Evolutionary conservation across 2,888 invertebrate genomes (phyloP).

Genomic region (Campoplex nolae): DNA sequence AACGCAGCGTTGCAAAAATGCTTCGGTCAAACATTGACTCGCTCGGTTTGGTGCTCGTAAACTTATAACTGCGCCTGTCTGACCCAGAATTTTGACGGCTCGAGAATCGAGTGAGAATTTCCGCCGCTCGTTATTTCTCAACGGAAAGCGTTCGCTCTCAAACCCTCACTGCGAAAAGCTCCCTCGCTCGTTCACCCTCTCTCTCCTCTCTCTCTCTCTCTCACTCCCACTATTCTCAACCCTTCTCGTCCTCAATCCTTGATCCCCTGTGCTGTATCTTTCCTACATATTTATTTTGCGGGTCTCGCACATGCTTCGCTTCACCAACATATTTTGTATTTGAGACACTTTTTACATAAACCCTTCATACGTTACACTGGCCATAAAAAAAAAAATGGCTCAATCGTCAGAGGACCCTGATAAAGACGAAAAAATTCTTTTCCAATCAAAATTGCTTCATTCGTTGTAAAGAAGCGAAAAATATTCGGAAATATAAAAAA

Average conservation of each 20-base stretch:
- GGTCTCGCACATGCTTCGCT: constrained; percentile 34
- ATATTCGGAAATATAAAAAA: background rate
- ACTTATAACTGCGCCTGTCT: constrained; percentile 66
- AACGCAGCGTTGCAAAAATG: constrained; percentile 45
- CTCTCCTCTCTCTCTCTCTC: background rate
- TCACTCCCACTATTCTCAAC: constrained; percentile 3
- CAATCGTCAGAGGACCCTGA: too few relatives aligned
- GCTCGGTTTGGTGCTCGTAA: constrained; percentile 11
- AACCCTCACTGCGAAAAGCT: background rate
- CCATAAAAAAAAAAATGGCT: background rate
- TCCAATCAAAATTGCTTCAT: background rate
- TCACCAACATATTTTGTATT: background rate
- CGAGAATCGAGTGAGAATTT: constrained; percentile 62
- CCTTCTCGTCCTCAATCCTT: constrained; percentile 47
- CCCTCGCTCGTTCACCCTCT: background rate
- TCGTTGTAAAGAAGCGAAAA: background rate
- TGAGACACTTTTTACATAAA: background rate
- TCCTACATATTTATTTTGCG: constrained; percentile 31
- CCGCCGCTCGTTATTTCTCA: constrained; percentile 59
- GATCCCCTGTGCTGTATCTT: background rate
- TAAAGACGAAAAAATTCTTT: too few relatives aligned
- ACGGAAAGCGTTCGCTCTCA: constrained; percentile 35
- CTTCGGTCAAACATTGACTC: constrained; percentile 66
- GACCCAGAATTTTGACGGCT: constrained; percentile 69
- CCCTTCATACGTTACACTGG: background rate